These are phyloP conservation scores for Rhinopithecus roxellana DNA, from an alignment of 2,113 vertebrate species.

Conservation along the genomic window DNA sequence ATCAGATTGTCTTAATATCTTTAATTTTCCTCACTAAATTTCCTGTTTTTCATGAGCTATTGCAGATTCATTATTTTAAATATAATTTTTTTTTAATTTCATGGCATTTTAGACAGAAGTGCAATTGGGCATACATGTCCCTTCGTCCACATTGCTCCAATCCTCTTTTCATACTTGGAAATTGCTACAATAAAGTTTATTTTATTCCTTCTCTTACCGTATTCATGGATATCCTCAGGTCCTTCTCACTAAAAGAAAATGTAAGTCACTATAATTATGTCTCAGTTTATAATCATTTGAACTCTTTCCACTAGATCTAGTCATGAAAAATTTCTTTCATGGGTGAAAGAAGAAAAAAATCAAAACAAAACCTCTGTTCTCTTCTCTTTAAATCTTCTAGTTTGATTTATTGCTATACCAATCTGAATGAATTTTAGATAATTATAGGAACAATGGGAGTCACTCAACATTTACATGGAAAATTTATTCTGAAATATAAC, in stretches of 20 bases:
- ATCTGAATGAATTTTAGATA: conserved; percentile 1
- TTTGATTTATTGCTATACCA: neutral
- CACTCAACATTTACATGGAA: neutral
- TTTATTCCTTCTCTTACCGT: neutral
- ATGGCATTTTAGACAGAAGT: neutral
- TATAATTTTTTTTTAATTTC: neutral
- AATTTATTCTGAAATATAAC: neutral
- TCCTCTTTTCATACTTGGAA: neutral
- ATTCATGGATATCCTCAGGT: neutral
- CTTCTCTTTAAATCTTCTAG: neutral
- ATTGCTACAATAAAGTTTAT: neutral
- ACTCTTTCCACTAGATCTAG: neutral
- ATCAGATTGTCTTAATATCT: neutral
- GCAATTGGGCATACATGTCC: neutral
- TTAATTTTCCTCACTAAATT: neutral
- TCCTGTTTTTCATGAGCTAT: neutral
- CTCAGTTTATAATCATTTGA: neutral
- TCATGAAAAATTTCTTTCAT: neutral
- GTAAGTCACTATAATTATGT: neutral
- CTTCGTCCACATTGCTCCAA: neutral
- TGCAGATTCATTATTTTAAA: neutral
- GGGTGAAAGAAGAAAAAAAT: neutral
- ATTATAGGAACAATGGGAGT: neutral
- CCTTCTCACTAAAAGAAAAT: neutral
- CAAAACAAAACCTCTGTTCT: neutral